Conservation (phyloP, 2,113 vertebrate genomes). For the Nibea coibor region DNA sequence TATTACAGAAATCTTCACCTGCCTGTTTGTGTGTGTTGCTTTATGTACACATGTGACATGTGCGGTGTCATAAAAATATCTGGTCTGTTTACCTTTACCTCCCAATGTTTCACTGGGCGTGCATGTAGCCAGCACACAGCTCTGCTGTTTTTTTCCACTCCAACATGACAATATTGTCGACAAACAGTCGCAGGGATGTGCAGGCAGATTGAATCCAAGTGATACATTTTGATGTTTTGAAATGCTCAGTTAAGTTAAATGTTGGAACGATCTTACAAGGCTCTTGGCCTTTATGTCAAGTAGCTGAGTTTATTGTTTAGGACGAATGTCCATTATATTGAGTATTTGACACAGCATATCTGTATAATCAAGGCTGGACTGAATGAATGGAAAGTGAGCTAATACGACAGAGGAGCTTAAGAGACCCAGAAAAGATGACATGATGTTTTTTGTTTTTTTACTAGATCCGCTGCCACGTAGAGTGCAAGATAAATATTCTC, state of each 20-base stretch:
- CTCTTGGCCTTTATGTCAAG: not conserved
- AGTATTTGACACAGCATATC: not conserved
- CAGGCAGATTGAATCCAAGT: not conserved
- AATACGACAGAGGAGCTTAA: not conserved
- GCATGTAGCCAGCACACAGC: not conserved
- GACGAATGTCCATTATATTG: not conserved
- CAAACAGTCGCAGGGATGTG: not conserved
- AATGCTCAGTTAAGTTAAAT: not conserved
- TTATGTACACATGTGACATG: conserved; percentile 10
- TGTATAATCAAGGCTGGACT: not conserved
- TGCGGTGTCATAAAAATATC: conserved; percentile 42
- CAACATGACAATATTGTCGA: not conserved
- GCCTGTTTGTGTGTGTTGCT: conserved; percentile 24
- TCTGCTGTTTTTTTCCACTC: conserved; percentile 17
- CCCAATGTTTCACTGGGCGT: conserved; percentile 1
- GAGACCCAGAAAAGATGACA: not conserved
- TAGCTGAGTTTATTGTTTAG: not conserved
- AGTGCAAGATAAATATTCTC: not conserved
- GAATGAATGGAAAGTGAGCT: not conserved
- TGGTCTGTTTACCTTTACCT: conserved; percentile 46
- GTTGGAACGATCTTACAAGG: not conserved
- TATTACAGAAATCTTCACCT: conserved; percentile 5
- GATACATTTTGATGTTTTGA: not conserved
- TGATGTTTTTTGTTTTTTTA: not conserved
- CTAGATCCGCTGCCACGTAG: not conserved